Conservation (phyloP, 2,888 invertebrate species). For the Ryuthela nishihirai region DNA sequence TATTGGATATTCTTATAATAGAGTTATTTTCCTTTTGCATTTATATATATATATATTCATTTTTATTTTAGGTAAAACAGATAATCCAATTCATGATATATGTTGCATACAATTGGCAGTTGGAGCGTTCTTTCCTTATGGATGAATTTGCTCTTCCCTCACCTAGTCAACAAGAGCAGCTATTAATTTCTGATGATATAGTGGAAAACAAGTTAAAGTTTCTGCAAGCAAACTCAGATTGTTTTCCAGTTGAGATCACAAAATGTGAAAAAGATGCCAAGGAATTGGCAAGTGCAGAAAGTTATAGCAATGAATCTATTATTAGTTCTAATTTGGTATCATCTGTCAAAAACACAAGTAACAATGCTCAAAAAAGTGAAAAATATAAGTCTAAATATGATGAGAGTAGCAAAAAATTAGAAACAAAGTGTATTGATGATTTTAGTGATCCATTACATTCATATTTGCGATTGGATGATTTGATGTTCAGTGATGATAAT, state of each 20-base stretch:
- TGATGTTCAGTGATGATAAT: slow-evolving; percentile 18
- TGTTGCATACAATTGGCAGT: slow-evolving; percentile 81
- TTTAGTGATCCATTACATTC: slow-evolving; percentile 76
- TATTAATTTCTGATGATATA: too few relatives aligned
- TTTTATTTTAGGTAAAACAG: slow-evolving; percentile 62
- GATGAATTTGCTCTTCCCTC: slow-evolving; percentile 79
- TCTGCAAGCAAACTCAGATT: too few relatives aligned
- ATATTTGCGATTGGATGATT: slow-evolving; percentile 53
- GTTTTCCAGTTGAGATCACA: too few relatives aligned
- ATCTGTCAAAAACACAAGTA: too few relatives aligned
- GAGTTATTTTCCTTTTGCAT: not conserved
- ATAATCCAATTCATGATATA: slow-evolving; percentile 77
- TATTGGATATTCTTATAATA: not conserved
- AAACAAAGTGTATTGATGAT: slow-evolving; percentile 62
- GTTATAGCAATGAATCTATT: too few relatives aligned
- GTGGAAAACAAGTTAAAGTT: too few relatives aligned
- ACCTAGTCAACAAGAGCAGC: too few relatives aligned
- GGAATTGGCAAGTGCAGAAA: too few relatives aligned
- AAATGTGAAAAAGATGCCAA: too few relatives aligned
- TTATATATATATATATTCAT: slow-evolving; percentile 22
- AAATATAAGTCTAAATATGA: slow-evolving; percentile 20
- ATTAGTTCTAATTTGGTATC: too few relatives aligned
- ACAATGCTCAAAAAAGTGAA: too few relatives aligned
- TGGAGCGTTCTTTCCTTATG: slow-evolving; percentile 85
- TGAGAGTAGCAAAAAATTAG: slow-evolving; percentile 23